These are phyloP conservation scores for Ephestia elutella DNA, from an alignment of 1,140 invertebrate genomes.

Conservation along the genomic window DNA sequence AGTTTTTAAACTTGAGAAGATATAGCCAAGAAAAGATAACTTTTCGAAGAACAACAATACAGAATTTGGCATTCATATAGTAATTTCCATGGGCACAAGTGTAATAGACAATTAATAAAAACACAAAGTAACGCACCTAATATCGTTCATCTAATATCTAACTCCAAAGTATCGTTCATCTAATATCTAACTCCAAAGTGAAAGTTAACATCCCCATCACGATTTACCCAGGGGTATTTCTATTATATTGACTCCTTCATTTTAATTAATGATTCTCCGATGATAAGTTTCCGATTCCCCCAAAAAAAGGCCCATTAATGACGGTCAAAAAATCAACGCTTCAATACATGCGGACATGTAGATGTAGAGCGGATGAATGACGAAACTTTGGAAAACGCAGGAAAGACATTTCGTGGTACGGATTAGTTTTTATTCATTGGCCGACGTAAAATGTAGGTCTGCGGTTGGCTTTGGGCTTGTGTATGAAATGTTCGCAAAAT, in stretches of 20 bases:
- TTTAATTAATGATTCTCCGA: too few species aligned
- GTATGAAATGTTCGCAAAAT: background rate
- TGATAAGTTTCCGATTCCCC: too few species aligned
- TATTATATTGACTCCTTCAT: too few species aligned
- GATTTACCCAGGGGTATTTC: too few species aligned
- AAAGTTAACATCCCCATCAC: too few species aligned
- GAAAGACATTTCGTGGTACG: background rate
- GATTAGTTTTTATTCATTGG: background rate
- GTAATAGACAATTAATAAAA: too few species aligned
- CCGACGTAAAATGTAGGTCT: background rate
- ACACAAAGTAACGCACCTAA: too few species aligned
- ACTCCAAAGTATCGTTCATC: too few species aligned
- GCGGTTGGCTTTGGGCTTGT: background rate
- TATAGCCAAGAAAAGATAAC: background rate
- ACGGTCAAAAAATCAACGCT: background rate
- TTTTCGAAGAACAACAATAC: background rate
- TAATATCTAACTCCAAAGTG: too few species aligned
- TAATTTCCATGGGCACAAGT: too few species aligned
- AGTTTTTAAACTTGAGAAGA: background rate
- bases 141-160: too few species aligned
- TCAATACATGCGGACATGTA: background rate
- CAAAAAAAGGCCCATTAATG: background rate
- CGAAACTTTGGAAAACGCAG: background rate
- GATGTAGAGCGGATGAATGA: conserved; percentile 6
- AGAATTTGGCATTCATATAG: too few species aligned